These are phyloP conservation scores for Caenorhabditis doughertyi DNA, from an alignment of 2,888 invertebrate species.

Conservation along the genomic window DNA sequence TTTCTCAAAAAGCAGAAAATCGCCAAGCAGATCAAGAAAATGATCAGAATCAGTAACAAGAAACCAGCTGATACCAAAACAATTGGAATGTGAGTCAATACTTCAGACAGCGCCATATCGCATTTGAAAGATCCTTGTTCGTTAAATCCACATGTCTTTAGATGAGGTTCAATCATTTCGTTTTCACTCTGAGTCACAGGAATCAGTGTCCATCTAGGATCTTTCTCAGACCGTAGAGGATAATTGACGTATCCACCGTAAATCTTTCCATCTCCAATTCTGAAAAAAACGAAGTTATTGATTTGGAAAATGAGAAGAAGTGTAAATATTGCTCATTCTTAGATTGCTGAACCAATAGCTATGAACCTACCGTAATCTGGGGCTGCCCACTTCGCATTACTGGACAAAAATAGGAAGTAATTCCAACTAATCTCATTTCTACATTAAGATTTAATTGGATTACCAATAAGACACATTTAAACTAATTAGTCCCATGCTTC, in stretches of 20 bases:
- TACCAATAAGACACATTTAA: no score
- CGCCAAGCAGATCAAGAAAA: constrained; percentile 53
- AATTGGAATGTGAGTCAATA: constrained; percentile 64
- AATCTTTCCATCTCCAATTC: constrained; percentile 76
- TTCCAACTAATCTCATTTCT: no score
- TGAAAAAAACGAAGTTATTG: no score
- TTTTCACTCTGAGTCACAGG: constrained; percentile 74
- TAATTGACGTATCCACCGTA: constrained; percentile 79
- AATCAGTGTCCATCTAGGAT: constrained; percentile 74
- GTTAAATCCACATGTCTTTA: constrained; percentile 74
- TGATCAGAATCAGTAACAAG: constrained; percentile 55
- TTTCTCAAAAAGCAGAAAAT: constrained; percentile 63
- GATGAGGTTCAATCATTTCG: constrained; percentile 73
- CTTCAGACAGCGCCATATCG: constrained; percentile 70
- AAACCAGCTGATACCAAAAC: constrained; percentile 57
- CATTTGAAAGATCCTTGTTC: constrained; percentile 75
- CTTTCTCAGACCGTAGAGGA: constrained; percentile 69
- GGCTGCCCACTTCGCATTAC: no score
- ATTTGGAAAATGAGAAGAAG: no score
- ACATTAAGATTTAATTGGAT: no score
- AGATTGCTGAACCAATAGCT: no score
- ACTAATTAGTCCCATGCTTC: no score
- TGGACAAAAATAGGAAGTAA: no score
- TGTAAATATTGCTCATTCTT: no score
- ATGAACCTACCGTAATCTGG: no score